Evolutionary conservation across 1,140 invertebrate genomes (phyloP).

Genomic region (Nymphalis io): DNA sequence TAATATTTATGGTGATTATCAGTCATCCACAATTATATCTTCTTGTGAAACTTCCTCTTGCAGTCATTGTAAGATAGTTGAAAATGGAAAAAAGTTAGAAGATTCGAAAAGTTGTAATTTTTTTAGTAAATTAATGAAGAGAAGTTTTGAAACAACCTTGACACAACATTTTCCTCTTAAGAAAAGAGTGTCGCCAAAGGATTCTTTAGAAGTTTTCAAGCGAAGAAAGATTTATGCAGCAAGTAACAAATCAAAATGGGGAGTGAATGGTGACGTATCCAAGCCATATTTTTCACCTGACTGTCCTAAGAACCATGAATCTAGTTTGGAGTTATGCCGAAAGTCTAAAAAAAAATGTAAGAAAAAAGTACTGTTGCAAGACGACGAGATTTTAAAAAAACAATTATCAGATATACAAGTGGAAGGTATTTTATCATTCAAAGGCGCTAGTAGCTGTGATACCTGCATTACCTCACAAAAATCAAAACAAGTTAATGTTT

Average conservation of each 20-base stretch:
- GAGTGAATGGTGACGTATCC: slow-evolving; percentile 19
- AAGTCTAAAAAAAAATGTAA: slow-evolving; percentile 27
- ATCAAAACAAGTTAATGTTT: slow-evolving; percentile 38
- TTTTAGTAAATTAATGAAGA: slow-evolving; percentile 44
- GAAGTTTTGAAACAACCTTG: slow-evolving; percentile 22
- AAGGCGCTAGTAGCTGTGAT: slow-evolving; percentile 38
- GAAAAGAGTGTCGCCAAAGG: slow-evolving; percentile 55
- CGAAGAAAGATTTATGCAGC: slow-evolving; percentile 53
- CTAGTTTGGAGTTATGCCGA: slow-evolving; percentile 16
- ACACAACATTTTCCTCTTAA: slow-evolving; percentile 14
- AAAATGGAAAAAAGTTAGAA: slow-evolving; percentile 30
- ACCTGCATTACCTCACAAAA: slow-evolving; percentile 32
- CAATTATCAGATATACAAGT: slow-evolving; percentile 33
- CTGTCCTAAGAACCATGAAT: slow-evolving; percentile 29
- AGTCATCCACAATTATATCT: slow-evolving; percentile 46
- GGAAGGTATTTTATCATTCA: slow-evolving; percentile 44
- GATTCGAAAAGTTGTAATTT: slow-evolving; percentile 36
- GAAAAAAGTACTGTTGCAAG: slow-evolving; percentile 52
- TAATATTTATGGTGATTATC: slow-evolving; percentile 55
- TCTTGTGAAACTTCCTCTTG: slow-evolving; percentile 51
- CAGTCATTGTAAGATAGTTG: slow-evolving; percentile 38
- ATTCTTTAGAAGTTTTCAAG: slow-evolving; percentile 65
- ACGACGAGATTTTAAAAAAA: slow-evolving; percentile 31
- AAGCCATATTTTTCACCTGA: slow-evolving; percentile 36
- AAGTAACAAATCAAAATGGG: slow-evolving; percentile 55